A percentile compares a stretch with the other conserved stretches of the same genome.
Conservation (phyloP, 2,888 invertebrate genomes). For the Eupithecia subumbrata region DNA sequence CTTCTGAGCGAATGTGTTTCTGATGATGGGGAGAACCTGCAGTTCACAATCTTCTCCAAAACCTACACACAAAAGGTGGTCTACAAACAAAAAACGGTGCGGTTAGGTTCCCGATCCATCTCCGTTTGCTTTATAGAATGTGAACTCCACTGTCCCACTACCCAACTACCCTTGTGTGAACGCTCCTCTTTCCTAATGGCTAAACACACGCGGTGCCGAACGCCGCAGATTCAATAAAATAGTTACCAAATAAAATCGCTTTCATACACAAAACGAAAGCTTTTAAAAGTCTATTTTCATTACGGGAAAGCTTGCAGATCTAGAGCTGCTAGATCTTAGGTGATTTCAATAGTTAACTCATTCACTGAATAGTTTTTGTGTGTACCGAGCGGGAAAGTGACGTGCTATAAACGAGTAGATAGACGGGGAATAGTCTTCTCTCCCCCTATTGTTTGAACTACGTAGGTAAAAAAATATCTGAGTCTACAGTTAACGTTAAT, state of each 20-base stretch:
- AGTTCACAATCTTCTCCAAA: too few relatives aligned
- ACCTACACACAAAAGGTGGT: too few relatives aligned
- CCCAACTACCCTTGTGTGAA: not conserved
- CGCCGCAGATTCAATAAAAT: constrained; percentile 27
- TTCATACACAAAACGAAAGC: constrained; percentile 43
- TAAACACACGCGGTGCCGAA: constrained; percentile 5
- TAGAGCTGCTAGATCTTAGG: constrained; percentile 19
- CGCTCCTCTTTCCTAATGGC: not conserved
- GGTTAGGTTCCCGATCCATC: not conserved
- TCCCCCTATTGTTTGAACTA: too few relatives aligned
- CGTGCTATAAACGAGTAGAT: too few relatives aligned
- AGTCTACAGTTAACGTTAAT: not conserved
- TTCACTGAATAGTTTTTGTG: too few relatives aligned
- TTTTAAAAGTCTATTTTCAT: constrained; percentile 47
- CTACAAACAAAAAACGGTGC: not conserved
- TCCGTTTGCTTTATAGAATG: not conserved
- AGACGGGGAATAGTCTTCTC: too few relatives aligned
- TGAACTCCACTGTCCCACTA: not conserved
- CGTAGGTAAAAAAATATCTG: too few relatives aligned
- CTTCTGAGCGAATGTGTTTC: too few relatives aligned
- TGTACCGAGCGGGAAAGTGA: too few relatives aligned
- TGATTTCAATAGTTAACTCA: too few relatives aligned
- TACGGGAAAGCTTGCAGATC: constrained; percentile 29
- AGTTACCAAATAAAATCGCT: constrained; percentile 35
- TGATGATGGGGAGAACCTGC: too few relatives aligned